Percentiles rank a stretch among this genome's conserved stretches.
phyloP scores from a whole-genome alignment of 92 coral and sea anemone species.

The Ricordea florida region DNA sequence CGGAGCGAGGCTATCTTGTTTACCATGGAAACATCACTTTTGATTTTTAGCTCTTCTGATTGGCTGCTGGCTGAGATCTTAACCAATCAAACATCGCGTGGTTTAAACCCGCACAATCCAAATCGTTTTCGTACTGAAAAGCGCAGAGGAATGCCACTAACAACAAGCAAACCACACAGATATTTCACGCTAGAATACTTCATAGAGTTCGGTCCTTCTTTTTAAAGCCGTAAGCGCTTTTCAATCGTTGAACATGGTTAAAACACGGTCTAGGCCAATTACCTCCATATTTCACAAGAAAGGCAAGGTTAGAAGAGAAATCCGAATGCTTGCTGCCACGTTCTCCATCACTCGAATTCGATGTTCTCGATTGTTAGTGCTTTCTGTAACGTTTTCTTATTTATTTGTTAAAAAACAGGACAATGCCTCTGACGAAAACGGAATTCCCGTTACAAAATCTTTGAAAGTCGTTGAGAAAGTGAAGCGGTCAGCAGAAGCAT shows the following conservation, averaged over 20 bases:
- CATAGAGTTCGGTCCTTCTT: not conserved
- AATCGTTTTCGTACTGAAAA: conserved; percentile 26
- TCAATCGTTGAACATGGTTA: conserved; percentile 54
- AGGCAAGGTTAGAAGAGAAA: conserved; percentile 25
- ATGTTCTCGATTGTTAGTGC: too few relatives aligned
- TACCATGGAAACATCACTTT: conserved; percentile 48
- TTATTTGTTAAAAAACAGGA: conserved; percentile 3
- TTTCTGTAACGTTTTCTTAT: too few relatives aligned
- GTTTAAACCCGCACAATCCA: conserved; percentile 94
- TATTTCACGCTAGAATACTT: not conserved
- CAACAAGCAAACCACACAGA: not conserved
- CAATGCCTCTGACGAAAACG: conserved; percentile 55
- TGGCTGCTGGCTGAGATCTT: conserved; percentile 46
- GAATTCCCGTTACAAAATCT: conserved; percentile 20
- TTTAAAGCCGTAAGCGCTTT: not conserved
- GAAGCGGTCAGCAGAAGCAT: conserved; percentile 83
- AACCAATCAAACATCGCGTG: conserved; percentile 75
- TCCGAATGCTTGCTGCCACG: not conserved
- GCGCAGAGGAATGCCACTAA: not conserved
- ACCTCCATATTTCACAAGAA: conserved; percentile 38
- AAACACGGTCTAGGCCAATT: conserved; percentile 64
- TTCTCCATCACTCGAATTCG: not conserved
- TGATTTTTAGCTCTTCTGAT: conserved; percentile 55
- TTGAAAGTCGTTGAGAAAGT: conserved; percentile 60
- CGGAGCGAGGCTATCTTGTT: conserved; percentile 63